These are phyloP conservation scores for Eonycteris spelaea DNA, from an alignment of 2,113 vertebrate species.

Conservation along the genomic window DNA sequence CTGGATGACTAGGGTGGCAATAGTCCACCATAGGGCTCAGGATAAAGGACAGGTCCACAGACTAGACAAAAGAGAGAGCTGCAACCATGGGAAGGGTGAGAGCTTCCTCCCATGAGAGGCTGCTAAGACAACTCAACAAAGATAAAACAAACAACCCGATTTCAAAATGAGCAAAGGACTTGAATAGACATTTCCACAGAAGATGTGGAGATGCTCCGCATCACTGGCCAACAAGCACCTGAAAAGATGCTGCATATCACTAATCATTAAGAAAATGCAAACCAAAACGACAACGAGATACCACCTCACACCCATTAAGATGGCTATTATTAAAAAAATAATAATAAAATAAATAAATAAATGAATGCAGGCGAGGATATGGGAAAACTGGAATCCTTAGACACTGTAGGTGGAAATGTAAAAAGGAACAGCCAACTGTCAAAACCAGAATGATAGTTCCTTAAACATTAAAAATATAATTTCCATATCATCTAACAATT, in stretches of 20 bases:
- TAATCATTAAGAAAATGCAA: not conserved
- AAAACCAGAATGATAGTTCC: not conserved
- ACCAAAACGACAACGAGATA: not conserved
- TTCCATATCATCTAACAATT: not conserved
- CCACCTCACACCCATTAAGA: not conserved
- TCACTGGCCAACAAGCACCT: not conserved
- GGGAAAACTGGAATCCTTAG: not conserved
- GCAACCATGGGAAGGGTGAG: not conserved
- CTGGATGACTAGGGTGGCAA: no score
- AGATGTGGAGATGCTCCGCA: no score
- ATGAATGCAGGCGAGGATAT: not conserved
- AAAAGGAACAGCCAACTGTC: not conserved
- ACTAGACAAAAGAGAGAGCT: not conserved
- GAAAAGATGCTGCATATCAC: not conserved
- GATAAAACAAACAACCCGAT: not conserved
- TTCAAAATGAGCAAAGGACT: not conserved
- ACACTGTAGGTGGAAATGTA: not conserved
- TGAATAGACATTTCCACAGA: not conserved
- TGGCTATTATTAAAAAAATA: not conserved
- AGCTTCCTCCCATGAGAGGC: not conserved
- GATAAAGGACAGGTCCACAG: not conserved
- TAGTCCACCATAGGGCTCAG: not conserved
- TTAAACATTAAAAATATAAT: not conserved
- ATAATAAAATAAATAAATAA: not conserved
- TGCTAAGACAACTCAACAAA: not conserved